phyloP scores from a whole-genome alignment of 2,797 vertebrate species.

The Sebastes steindachneri region DNA sequence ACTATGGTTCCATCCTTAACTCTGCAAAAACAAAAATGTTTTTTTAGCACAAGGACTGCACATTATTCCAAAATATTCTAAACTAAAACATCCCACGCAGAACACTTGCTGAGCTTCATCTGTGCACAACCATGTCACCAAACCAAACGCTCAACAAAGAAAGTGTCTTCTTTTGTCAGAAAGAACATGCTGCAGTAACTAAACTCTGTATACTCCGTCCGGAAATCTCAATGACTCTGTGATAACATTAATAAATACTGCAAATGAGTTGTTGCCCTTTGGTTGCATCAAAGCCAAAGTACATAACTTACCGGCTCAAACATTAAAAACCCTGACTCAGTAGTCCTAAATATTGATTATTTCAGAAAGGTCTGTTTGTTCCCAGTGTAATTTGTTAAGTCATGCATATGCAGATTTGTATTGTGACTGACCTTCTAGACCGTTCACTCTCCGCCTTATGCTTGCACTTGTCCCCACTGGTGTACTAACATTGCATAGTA shows the following conservation, averaged over 20 bases:
- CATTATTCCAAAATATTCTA: not conserved
- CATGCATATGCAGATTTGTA: constrained; percentile 13
- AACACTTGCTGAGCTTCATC: not conserved
- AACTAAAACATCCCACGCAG: not conserved
- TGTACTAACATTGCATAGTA: not conserved
- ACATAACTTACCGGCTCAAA: not conserved
- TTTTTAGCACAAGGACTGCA: not conserved
- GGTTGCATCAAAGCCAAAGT: not conserved
- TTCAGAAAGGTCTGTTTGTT: not conserved
- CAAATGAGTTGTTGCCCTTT: not conserved
- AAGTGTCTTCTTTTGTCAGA: not conserved
- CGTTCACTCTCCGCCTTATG: not conserved
- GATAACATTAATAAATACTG: not conserved
- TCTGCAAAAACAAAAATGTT: not conserved
- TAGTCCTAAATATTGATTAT: constrained; percentile 3
- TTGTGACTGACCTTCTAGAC: not conserved
- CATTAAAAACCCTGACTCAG: constrained; percentile 17
- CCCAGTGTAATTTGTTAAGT: not conserved
- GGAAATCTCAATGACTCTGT: not conserved
- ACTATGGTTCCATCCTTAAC: not conserved
- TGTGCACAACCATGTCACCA: not conserved
- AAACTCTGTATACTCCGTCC: too few species aligned
- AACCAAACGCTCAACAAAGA: not conserved
- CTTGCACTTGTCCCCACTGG: not conserved
- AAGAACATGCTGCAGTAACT: not conserved